Evolutionary conservation across 2,888 invertebrate species (phyloP).

Genomic region (Mamestra brassicae): DNA sequence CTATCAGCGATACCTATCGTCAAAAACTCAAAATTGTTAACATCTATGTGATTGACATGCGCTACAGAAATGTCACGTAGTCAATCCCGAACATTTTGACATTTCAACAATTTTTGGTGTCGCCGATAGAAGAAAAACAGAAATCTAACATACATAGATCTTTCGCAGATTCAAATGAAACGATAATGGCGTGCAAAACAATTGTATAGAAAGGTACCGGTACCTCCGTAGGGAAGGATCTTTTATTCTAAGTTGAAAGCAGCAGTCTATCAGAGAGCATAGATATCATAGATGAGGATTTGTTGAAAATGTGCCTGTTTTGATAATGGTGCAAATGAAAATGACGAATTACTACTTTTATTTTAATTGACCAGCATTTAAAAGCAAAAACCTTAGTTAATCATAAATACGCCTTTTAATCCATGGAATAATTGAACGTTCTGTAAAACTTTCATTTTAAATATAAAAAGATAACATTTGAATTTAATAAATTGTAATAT

Average conservation of each 20-base stretch:
- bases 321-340: conserved; percentile 5
- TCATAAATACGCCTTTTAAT: conserved; percentile 2
- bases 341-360: conserved; percentile 1
- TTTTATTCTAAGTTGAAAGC: conserved; percentile 7
- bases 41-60: background rate
- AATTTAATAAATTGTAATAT: conserved; percentile 10
- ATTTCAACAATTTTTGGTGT: background rate
- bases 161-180: background rate
- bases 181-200: background rate
- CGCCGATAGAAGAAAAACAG: background rate
- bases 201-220: background rate
- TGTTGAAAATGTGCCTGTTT: background rate
- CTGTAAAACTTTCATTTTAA: conserved; percentile 1
- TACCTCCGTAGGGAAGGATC: background rate
- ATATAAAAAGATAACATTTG: conserved; percentile 13
- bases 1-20: background rate
- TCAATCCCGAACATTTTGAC: background rate
- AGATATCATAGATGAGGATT: background rate
- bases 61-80: background rate
- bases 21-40: background rate
- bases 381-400: conserved; percentile 23
- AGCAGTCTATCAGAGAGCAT: conserved; percentile 1
- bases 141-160: background rate
- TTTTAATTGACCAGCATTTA: conserved; percentile 35
- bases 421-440: conserved; percentile 15